phyloP scores from a whole-genome alignment of 2,113 vertebrate species.

The Archocentrus centrarchus region DNA sequence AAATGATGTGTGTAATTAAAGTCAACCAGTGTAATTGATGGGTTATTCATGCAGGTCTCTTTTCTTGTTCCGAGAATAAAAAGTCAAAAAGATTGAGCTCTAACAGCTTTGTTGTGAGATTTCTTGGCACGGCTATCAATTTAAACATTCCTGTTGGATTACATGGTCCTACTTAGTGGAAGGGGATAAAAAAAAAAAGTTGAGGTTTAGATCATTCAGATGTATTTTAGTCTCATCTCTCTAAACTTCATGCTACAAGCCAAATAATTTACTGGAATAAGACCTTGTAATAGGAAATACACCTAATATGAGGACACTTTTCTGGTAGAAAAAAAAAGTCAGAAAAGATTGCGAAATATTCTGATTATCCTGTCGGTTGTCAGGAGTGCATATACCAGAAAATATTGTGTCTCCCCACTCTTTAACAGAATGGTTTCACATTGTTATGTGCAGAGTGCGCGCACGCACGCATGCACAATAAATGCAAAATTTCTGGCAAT shows the following conservation, averaged over 20 bases:
- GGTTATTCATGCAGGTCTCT: constrained; percentile 58
- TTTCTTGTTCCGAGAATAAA: constrained; percentile 30
- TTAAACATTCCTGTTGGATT: constrained; percentile 57
- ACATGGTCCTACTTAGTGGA: constrained; percentile 55
- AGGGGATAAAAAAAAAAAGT: constrained; percentile 48
- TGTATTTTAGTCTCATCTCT: constrained; percentile 54
- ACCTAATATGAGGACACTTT: constrained; percentile 3
- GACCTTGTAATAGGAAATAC: constrained; percentile 40
- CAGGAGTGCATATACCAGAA: constrained; percentile 15
- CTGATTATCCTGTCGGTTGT: constrained; percentile 9
- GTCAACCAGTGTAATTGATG: constrained; percentile 48
- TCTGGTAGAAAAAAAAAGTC: constrained; percentile 1
- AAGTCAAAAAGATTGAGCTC: constrained; percentile 63
- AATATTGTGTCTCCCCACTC: background rate
- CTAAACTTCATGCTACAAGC: constrained; percentile 42
- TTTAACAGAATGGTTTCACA: constrained; percentile 12
- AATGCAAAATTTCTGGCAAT: constrained; percentile 55
- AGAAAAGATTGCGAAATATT: constrained; percentile 39
- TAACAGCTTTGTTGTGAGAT: constrained; percentile 60
- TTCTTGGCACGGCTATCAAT: constrained; percentile 53
- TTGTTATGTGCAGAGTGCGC: background rate
- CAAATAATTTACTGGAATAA: constrained; percentile 64
- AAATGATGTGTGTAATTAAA: constrained; percentile 63
- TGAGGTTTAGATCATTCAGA: constrained; percentile 53
- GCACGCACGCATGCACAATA: constrained; percentile 34